Base-by-base conservation (phyloP, 30 jellyfish, hydroid and myxozoan genomes). In the Aurelia sp. region DNA sequence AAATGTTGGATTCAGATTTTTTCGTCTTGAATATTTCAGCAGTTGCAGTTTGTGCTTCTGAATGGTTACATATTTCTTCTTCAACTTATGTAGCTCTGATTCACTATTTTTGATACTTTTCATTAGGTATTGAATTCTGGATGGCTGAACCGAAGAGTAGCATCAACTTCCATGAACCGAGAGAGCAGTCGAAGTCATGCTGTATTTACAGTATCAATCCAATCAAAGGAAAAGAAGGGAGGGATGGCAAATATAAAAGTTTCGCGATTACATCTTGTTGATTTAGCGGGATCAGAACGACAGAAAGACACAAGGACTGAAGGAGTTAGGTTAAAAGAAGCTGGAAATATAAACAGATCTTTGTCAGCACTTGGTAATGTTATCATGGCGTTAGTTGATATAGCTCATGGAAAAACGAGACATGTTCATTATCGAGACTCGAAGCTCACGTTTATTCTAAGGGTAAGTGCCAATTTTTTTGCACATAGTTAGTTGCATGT, bases 111-210 rank as follows among this genome's bases (percentile, higher is more conserved):
- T 27, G 33, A 2, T 27, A 27, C n/a, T 44, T 8, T 44, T 44
- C 15, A 44, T 44, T 8, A 86, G 96, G 96, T 86, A 16, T 58
- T 86, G 15, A 74, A 89, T 12, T 86, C 96, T 12, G 99, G 99
- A 13, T 95, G 99, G 99, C 63, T 87, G 92, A 95, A 95, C 50
- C 94, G 99, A 21, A 62, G 99, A 70, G 99, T 95, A 31, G 99
- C 99, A 11, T 95, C 99, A 16, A 95, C 99, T n/a, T 95, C 99
- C 38, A 95, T 95, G 99, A 95, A 95, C 82, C 65, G 97, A 35
- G 99, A 95, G 55, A 95, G 99, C 91, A 95, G 99, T 81, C 92
- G 99, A 17, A 89, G 97, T 76, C 99, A 95, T 51, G 99, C 99
- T n/a, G 99, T 95, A 18, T 95, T 95, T 63, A 95, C 99, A 10